Evolutionary conservation across 2,113 vertebrate species (phyloP).

Genomic region (Gymnorhina tibicen): DNA sequence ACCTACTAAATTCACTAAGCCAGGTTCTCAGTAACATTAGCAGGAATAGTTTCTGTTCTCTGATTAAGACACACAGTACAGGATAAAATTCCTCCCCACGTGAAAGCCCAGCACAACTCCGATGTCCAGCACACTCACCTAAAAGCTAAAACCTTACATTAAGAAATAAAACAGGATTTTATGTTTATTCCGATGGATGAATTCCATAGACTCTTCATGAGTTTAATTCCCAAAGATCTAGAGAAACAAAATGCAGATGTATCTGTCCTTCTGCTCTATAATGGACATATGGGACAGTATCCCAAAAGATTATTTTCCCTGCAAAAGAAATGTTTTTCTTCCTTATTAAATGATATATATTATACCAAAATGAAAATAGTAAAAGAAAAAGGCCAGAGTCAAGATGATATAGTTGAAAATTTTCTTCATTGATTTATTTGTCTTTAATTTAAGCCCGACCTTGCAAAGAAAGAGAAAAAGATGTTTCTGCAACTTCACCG

Average conservation of each 20-base stretch:
- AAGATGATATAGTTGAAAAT: background rate
- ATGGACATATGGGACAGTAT: background rate
- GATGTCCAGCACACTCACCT: background rate
- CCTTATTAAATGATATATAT: background rate
- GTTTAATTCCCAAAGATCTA: background rate
- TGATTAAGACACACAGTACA: background rate
- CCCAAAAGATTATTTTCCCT: background rate
- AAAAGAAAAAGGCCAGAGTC: background rate
- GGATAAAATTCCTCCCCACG: background rate
- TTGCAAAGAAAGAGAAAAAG: background rate
- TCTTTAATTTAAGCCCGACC: background rate
- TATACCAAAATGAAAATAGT: conserved; percentile 18
- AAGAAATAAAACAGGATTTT: background rate
- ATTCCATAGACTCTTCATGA: background rate
- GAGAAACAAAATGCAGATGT: background rate
- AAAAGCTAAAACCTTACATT: background rate
- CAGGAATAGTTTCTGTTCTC: background rate
- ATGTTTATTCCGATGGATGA: background rate
- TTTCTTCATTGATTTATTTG: background rate
- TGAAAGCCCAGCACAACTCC: background rate
- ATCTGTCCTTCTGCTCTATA: background rate
- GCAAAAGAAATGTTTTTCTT: background rate
- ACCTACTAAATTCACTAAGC: background rate
- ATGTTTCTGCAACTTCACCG: background rate
- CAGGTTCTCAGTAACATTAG: background rate